A percentile compares a stretch with the other conserved stretches of the same genome.
These are phyloP conservation scores for Axinella damicornis DNA, from an alignment of 37 sponge, comb jelly and placozoan genomes.

Conservation along the genomic window DNA sequence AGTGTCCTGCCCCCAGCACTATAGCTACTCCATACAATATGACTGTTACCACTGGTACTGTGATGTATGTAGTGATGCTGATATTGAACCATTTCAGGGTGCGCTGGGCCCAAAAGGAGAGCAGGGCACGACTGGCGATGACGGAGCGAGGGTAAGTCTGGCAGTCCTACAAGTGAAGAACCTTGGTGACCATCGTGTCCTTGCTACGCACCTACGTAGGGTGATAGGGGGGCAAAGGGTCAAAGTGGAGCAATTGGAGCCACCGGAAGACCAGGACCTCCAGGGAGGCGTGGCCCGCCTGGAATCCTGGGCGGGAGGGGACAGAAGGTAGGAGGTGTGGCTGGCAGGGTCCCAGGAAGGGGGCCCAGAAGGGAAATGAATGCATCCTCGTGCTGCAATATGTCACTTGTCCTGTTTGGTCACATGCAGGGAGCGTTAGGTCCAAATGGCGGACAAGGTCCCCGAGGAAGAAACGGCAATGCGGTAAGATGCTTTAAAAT, in stretches of 20 bases:
- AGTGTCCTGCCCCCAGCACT: too few relatives aligned
- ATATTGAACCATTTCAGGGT: slow-evolving; percentile 3
- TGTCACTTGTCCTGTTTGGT: background rate
- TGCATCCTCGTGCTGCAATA: too few relatives aligned
- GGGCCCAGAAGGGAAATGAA: too few relatives aligned
- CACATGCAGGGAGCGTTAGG: slow-evolving; percentile 30
- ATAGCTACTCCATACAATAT: too few relatives aligned
- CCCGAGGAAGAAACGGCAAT: slow-evolving; percentile 44
- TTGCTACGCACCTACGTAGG: background rate
- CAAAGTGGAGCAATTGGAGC: slow-evolving; percentile 12
- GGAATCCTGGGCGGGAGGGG: slow-evolving; percentile 37
- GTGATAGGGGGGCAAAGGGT: background rate
- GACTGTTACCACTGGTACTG: too few relatives aligned
- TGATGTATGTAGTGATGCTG: background rate
- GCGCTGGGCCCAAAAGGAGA: slow-evolving; percentile 29
- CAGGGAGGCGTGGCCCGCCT: slow-evolving; percentile 39
- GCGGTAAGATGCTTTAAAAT: slow-evolving; percentile 14
- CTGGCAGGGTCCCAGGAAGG: too few relatives aligned
- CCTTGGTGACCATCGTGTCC: too few relatives aligned
- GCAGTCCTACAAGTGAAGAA: too few relatives aligned
- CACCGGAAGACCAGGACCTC: slow-evolving; percentile 41
- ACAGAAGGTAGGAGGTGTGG: slow-evolving; percentile 9
- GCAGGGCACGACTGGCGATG: background rate
- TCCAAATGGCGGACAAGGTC: slow-evolving; percentile 34
- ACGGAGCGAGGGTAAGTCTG: slow-evolving; percentile 35